Conservation (phyloP, 2,113 vertebrate genomes). For the Numida meleagris region DNA sequence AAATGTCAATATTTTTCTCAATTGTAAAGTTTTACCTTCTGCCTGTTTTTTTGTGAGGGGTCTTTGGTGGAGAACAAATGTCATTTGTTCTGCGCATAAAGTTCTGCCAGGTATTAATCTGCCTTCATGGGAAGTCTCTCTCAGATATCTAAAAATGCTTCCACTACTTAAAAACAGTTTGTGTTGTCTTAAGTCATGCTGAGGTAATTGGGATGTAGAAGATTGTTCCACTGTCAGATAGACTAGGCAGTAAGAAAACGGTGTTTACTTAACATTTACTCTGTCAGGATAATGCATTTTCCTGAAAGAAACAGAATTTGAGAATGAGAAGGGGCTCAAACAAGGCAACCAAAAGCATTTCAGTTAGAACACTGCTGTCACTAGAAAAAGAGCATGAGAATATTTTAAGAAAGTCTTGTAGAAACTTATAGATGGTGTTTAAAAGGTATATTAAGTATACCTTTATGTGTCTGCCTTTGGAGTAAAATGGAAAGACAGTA, state of each 20-base stretch:
- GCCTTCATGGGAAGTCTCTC: neutral
- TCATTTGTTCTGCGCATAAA: neutral
- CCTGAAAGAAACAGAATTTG: neutral
- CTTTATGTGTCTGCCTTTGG: neutral
- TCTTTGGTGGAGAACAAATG: neutral
- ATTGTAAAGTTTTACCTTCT: neutral
- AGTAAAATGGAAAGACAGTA: neutral
- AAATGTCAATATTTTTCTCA: neutral
- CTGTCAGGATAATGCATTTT: neutral
- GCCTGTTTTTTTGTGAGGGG: neutral
- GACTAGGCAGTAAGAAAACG: neutral
- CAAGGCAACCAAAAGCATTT: neutral
- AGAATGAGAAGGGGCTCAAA: neutral
- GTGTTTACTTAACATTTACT: neutral
- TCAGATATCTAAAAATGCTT: neutral
- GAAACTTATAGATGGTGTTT: neutral
- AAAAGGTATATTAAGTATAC: neutral
- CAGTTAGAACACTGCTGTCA: neutral
- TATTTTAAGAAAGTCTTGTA: neutral
- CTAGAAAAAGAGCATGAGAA: neutral
- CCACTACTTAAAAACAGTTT: neutral
- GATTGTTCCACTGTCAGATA: neutral
- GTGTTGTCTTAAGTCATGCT: neutral
- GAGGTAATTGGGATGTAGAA: conserved; percentile 6
- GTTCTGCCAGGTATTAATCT: neutral